These are phyloP conservation scores for Spodoptera frugiperda DNA, from an alignment of 1,140 invertebrate genomes.

Conservation along the genomic window DNA sequence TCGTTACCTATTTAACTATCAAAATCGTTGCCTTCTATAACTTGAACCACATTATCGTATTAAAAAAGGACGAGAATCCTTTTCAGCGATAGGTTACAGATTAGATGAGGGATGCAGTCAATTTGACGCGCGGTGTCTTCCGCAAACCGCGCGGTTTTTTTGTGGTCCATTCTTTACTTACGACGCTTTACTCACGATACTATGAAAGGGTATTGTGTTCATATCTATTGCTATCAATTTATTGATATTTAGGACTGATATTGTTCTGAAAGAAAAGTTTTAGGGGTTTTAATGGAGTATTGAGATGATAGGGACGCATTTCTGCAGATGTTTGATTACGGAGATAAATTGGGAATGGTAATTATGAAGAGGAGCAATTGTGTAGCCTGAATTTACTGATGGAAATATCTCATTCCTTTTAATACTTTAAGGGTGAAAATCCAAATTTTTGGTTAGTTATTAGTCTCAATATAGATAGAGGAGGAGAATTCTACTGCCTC, in stretches of 20 bases:
- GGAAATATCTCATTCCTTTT: no score
- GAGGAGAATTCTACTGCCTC: no score
- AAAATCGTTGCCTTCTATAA: conserved; percentile 48
- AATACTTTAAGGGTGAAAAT: no score
- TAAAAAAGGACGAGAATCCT: conserved; percentile 79
- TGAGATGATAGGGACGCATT: no score
- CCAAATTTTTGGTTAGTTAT: no score
- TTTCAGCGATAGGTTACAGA: conserved; percentile 83
- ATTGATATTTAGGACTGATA: conserved; percentile 17
- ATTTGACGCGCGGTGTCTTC: conserved; percentile 75
- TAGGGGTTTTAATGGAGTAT: no score
- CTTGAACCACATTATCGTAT: conserved; percentile 62
- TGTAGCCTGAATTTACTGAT: no score
- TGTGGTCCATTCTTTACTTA: conserved; percentile 59
- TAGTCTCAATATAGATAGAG: no score
- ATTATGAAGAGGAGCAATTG: no score
- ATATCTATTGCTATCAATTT: conserved; percentile 20
- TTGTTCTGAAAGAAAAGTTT: background rate
- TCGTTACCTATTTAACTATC: background rate
- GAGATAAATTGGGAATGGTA: no score
- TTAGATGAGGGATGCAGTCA: conserved; percentile 75
- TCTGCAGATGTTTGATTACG: no score
- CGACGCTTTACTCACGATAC: conserved; percentile 33
- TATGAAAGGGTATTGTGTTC: conserved; percentile 37
- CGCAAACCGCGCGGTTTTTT: conserved; percentile 71